Evolutionary conservation across 2,888 invertebrate genomes (phyloP).

Genomic region (Drosophila siamana): DNA sequence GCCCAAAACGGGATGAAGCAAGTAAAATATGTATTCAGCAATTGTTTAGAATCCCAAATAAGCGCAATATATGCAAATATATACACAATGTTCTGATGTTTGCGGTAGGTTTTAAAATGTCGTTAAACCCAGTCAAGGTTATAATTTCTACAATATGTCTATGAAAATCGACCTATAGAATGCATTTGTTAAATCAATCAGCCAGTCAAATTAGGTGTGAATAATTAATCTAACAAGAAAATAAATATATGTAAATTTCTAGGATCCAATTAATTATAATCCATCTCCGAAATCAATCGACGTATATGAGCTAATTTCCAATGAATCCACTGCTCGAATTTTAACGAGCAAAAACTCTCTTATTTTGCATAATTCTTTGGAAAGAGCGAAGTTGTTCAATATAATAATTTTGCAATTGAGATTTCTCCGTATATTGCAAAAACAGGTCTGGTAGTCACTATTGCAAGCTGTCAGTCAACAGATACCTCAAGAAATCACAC

Average conservation of each 20-base stretch:
- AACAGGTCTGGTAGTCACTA: background rate
- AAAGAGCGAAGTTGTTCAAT: background rate
- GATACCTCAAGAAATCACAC: background rate
- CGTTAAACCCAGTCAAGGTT: slow-evolving; percentile 57
- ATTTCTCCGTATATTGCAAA: background rate
- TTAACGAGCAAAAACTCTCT: background rate
- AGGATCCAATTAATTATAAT: background rate
- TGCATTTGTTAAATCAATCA: background rate
- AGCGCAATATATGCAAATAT: slow-evolving; percentile 22
- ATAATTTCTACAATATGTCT: background rate
- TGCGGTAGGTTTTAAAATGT: slow-evolving; percentile 23
- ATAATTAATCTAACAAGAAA: background rate
- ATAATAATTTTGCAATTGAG: background rate
- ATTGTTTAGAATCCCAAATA: slow-evolving; percentile 48
- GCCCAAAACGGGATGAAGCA: slow-evolving; percentile 5
- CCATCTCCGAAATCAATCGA: background rate
- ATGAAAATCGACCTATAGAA: background rate
- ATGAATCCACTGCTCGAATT: background rate
- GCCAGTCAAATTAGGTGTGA: background rate
- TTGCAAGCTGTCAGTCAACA: too few species aligned
- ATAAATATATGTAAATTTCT: background rate
- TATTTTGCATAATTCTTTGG: background rate
- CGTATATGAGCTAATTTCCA: background rate
- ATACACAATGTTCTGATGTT: slow-evolving; percentile 25
- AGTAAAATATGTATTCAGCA: slow-evolving; percentile 33